A percentile compares a stretch with the other conserved stretches of the same genome.
These are phyloP conservation scores for Pagetopsis macropterus DNA, from an alignment of 2,797 vertebrate species.

Conservation along the genomic window DNA sequence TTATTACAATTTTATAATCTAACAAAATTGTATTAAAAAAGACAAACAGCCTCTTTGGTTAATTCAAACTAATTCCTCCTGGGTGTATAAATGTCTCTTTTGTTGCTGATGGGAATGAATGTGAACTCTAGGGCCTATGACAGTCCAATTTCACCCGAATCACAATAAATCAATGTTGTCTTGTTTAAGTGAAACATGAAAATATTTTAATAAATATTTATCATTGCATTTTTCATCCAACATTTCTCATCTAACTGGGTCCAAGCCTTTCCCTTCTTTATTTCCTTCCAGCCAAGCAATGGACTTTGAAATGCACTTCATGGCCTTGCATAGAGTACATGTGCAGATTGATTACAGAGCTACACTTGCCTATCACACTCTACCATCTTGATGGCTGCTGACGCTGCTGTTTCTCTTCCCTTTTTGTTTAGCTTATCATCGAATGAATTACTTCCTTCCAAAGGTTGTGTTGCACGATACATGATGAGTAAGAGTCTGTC, in stretches of 20 bases:
- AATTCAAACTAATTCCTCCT: not conserved
- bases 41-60: not conserved
- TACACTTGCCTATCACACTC: constrained; percentile 55
- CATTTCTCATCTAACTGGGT: not conserved
- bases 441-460: constrained; percentile 63
- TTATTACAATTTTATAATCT: not conserved
- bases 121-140: not conserved
- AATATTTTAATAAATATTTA: not conserved
- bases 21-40: not conserved
- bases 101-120: not conserved
- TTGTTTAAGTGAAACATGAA: not conserved
- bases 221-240: not conserved
- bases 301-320: constrained; percentile 45
- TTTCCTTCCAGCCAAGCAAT: constrained; percentile 13
- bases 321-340: constrained; percentile 50
- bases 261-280: not conserved
- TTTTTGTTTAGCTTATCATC: constrained; percentile 58
- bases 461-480: constrained; percentile 65
- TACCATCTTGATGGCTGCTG: constrained; percentile 68
- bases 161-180: not conserved
- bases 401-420: constrained; percentile 48
- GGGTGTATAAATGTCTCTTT: not conserved
- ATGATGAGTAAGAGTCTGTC: constrained; percentile 62
- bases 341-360: constrained; percentile 64
- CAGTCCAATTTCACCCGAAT: not conserved